Conservation (phyloP, 2,888 invertebrate genomes). For the Cyaniris semiargus region DNA sequence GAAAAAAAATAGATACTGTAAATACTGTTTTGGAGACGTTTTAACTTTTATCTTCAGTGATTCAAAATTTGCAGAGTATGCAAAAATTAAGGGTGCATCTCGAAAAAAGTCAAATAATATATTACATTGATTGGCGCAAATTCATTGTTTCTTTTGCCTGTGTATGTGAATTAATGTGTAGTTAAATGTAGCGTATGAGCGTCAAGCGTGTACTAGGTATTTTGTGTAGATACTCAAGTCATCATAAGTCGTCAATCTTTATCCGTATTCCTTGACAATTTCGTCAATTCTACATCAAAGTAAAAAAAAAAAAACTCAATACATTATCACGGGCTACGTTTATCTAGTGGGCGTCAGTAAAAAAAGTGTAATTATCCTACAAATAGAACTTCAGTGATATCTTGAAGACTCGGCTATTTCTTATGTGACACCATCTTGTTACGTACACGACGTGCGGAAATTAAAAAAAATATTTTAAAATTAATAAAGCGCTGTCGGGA, state of each 20-base stretch:
- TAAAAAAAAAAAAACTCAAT: neutral
- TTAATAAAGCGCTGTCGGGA: conserved; percentile 27
- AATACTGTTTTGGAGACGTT: neutral
- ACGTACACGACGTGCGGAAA: conserved; percentile 13
- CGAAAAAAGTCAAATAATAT: neutral
- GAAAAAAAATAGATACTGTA: neutral
- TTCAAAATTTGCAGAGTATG: neutral
- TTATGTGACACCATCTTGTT: conserved; percentile 18
- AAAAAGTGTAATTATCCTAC: neutral
- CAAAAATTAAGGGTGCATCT: neutral
- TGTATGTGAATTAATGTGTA: too few species aligned
- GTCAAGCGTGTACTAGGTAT: neutral
- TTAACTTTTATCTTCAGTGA: neutral
- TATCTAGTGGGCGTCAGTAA: neutral
- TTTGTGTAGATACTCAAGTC: neutral
- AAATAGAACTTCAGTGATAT: conserved; percentile 9
- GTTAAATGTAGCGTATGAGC: too few species aligned
- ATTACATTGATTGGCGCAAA: too few species aligned
- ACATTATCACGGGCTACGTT: neutral
- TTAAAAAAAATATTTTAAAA: conserved; percentile 29
- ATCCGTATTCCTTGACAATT: neutral
- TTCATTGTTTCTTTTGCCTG: too few species aligned
- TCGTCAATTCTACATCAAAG: neutral
- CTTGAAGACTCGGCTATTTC: neutral
- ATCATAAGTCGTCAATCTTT: neutral